phyloP scores from a whole-genome alignment of 1,140 invertebrate genomes.

The Ceratitis capitata region DNA sequence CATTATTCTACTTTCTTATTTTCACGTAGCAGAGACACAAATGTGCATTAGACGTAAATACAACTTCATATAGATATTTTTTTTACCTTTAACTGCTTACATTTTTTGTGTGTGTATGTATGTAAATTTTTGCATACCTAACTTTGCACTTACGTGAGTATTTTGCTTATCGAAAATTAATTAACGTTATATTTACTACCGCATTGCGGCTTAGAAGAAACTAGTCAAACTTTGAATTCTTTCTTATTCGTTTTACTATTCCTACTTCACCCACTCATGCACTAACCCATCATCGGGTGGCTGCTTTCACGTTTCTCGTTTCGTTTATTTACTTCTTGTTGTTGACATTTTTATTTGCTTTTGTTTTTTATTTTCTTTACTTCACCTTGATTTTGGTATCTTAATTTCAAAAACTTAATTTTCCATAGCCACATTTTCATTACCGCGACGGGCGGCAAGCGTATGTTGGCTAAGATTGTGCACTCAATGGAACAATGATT shows the following conservation, averaged over 20 bases:
- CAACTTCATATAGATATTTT: neutral
- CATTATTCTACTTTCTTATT: neutral
- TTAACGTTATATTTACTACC: neutral
- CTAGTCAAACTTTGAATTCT: neutral
- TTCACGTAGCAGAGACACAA: neutral
- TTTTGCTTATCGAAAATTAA: slow-evolving; percentile 10
- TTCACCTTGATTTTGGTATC: slow-evolving; percentile 24
- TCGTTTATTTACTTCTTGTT: neutral
- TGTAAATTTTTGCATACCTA: neutral
- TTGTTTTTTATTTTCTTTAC: neutral
- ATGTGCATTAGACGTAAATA: neutral
- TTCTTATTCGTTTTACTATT: too few species aligned
- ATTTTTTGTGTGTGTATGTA: neutral
- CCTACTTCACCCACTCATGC: neutral
- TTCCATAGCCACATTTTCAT: neutral
- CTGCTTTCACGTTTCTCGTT: neutral
- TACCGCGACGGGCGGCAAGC: slow-evolving; percentile 5
- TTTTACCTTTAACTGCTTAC: too few species aligned
- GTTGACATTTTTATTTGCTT: neutral
- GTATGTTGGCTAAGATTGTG: neutral
- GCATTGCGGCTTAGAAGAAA: slow-evolving; percentile 24
- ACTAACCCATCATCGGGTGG: too few species aligned
- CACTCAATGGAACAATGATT: slow-evolving; percentile 30
- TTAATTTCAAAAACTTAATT: neutral
- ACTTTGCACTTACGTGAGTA: neutral